phyloP scores from a whole-genome alignment of 2,797 vertebrate species.

The Lacerta agilis region DNA sequence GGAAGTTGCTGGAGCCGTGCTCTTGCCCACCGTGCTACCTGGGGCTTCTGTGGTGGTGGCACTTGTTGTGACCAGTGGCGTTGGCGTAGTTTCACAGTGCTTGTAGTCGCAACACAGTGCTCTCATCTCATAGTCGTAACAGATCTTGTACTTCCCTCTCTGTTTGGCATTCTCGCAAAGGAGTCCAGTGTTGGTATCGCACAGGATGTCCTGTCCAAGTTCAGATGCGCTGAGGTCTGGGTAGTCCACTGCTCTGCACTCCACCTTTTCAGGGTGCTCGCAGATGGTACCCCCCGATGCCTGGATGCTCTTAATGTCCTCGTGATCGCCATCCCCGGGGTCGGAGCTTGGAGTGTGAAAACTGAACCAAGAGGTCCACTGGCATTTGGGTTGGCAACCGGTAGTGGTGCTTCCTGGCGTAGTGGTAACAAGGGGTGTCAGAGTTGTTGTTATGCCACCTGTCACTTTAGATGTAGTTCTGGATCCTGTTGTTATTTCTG shows the following conservation, averaged over 20 bases:
- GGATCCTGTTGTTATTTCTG: neutral
- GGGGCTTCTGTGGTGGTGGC: accelerated
- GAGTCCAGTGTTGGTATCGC: conserved; percentile 38
- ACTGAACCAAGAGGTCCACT: conserved; percentile 50
- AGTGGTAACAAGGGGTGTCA: accelerated
- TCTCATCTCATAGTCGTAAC: conserved; percentile 16
- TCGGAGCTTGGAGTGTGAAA: neutral
- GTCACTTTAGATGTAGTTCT: no score
- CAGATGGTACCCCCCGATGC: conserved; percentile 8
- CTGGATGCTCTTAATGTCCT: conserved; percentile 27
- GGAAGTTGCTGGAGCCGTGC: neutral
- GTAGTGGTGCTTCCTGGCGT: neutral
- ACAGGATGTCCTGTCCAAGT: conserved; percentile 36
- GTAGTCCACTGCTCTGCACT: conserved; percentile 51
- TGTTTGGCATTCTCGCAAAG: conserved; percentile 54
- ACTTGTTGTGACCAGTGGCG: accelerated
- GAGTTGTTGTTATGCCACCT: neutral
- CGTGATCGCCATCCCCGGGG: neutral
- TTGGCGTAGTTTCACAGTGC: accelerated
- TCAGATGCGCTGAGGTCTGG: accelerated
- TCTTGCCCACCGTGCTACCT: neutral
- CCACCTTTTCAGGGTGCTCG: conserved; percentile 18
- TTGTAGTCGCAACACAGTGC: conserved; percentile 19
- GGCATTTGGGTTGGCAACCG: neutral
- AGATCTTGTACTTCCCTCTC: neutral